Base-by-base conservation (phyloP, 2,888 invertebrate genomes). In the Eristalinus sepulchralis region DNA sequence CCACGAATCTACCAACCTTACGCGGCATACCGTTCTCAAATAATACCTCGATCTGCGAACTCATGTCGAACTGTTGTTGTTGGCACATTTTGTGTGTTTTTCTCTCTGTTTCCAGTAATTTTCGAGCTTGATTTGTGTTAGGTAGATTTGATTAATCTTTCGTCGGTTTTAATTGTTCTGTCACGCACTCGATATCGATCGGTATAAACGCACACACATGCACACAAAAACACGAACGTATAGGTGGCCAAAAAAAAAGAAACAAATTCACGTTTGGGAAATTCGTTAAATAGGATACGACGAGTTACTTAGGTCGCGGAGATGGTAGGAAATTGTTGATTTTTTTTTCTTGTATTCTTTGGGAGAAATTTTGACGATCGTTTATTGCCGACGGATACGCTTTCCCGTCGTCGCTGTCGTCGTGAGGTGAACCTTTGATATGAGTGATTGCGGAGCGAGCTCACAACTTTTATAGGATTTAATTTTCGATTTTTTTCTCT, bases 11-110 rank as follows among this genome's bases (percentile, higher is more conserved):
- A 31, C 92, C 90, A 47, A 92, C 89, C 89, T 92, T 92, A 17
- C 90, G 89, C 20, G 92, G 92, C 92, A 92, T 91, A 59, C 92
- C 92, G 85, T 90, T 89, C 85, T 91, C 91, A 80, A 91, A 89
- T 79, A 90, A 90, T 88, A 90, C 89, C 88, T 92, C 91, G 88
- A 92, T 92, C 89, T 92, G 91, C 89, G 90, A 90, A 89, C 89
- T 91, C 70, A 80, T 83, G 73, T 77, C 86, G 78, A 22, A 78
- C 31, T 86, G 83, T 78, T 86, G 86, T 70, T 86, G 86, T 62
- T 86, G 86, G 83, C 86, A 86, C 86, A 86, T 86, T 78, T 78
- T 86, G 59, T 9, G 34, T 83, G 68, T 22, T 39, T 57, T 57
- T 27, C 57, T 27, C 27, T 27, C 27, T 27, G 27, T 27, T 27